These are phyloP conservation scores for Argentina silus DNA, from an alignment of 2,797 vertebrate species.

Conservation along the genomic window DNA sequence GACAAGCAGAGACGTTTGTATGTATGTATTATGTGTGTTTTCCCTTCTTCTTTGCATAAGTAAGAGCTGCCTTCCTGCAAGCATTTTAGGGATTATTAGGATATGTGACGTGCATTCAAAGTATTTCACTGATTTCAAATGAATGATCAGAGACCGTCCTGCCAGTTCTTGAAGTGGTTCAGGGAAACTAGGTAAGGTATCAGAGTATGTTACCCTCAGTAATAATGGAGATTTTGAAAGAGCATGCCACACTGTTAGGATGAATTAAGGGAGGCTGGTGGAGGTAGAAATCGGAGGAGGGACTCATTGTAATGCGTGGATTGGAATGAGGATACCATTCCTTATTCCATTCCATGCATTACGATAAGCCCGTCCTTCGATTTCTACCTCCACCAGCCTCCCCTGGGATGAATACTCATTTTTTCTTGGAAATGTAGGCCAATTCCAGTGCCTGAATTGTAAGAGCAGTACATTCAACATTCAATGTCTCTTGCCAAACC, in stretches of 20 bases:
- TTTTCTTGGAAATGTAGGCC: background rate
- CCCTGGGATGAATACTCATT: background rate
- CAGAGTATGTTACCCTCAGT: background rate
- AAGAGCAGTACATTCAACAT: background rate
- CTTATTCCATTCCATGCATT: too few species aligned
- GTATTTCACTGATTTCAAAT: background rate
- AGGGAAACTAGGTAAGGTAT: background rate
- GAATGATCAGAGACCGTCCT: background rate
- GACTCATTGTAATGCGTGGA: too few species aligned
- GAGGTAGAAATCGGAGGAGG: too few species aligned
- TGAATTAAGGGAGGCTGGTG: too few species aligned
- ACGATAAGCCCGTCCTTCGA: too few species aligned
- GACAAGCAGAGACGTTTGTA: constrained; percentile 69
- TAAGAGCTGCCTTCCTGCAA: constrained; percentile 23
- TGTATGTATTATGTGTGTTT: constrained; percentile 55
- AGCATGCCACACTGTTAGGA: background rate
- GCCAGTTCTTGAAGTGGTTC: too few species aligned
- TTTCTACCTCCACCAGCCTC: too few species aligned
- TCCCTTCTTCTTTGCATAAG: constrained; percentile 50
- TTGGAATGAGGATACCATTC: too few species aligned
- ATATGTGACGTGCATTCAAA: constrained; percentile 21
- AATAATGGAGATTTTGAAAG: background rate
- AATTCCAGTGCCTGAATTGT: background rate
- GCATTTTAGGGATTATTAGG: constrained; percentile 5
- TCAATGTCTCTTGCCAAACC: background rate